Evolutionary conservation across 2,797 vertebrate genomes (phyloP), one percentile per base, ranked within the genome.

Genomic region (Oryzias dopingdopingensis): DNA sequence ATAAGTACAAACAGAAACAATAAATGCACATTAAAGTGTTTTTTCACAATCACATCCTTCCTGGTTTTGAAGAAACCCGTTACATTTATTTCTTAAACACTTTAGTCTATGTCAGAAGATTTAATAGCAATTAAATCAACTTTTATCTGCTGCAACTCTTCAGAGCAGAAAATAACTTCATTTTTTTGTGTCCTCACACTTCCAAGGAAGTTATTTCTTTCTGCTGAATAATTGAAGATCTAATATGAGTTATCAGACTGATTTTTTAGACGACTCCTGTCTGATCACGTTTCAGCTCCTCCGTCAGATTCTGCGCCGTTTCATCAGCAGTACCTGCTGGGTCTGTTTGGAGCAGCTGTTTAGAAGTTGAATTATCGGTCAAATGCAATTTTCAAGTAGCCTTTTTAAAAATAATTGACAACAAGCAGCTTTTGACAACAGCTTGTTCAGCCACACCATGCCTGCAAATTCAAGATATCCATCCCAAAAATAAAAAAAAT

Each of bases 391-490:
- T 80, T 56, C 65, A 70, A 69, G 59, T 42, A 49, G 41, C 20
- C 14, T 59, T 56, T 76, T 65, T 52, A n/a, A 65, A 16, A 57
- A 75, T 77, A 83, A 82, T 70, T 65, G 62, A 76, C 61, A 76
- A 60, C 66, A 73, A 59, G 59, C n/a, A 58, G 65, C 64, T 59
- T 70, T 73, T 71, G 77, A 83, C 72, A 77, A 81, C 70, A 70
- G 71, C 67, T 44, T 52, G 49, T 55, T 80, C 74, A 71, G 67
- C 81, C 69, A 53, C 56, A 78, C 72, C 74, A 61, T 79, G 84
- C 80, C 82, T 82, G 82, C 80, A 80, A 81, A 83, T 80, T 82
- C 76, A 74, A 88, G 83, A 88, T 86, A 89, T 83, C 79, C 79
- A 77, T 82, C 81, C 81, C 12, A 37, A 13, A 32, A 32, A 32